Conservation (phyloP, 23 tunicate genomes). For the Styela clava region DNA sequence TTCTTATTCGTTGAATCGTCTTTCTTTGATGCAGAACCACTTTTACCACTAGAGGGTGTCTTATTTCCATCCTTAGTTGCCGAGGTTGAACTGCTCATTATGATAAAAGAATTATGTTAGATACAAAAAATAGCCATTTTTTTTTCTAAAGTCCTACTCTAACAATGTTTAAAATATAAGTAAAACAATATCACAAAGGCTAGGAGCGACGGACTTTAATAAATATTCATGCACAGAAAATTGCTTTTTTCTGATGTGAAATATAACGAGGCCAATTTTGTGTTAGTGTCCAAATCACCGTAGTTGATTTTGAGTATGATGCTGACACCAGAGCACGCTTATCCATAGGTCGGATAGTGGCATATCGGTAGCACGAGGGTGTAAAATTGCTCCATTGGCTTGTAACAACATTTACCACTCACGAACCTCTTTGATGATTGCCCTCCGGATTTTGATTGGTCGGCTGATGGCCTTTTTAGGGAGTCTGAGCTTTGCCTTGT, state of each 20-base stretch:
- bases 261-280: too few species aligned
- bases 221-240: too few species aligned
- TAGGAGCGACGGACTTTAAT: too few species aligned
- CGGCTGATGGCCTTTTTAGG: neutral
- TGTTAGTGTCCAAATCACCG: neutral
- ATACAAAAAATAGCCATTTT: neutral
- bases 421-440: conserved; percentile 28
- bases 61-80: neutral
- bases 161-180: too few species aligned
- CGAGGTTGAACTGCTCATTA: neutral
- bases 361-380: neutral
- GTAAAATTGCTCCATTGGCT: neutral
- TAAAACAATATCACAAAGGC: too few species aligned
- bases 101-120: conserved; percentile 6
- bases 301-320: neutral
- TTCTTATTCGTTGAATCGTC: conserved; percentile 24
- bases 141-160: too few species aligned
- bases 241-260: too few species aligned
- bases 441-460: conserved; percentile 12
- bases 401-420: conserved; percentile 24
- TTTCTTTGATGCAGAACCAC: conserved; percentile 1
- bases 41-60: conserved; percentile 10
- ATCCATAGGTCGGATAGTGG: neutral
- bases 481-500: conserved; percentile 6
- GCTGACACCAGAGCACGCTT: neutral